Conservation (phyloP, 2,797 vertebrate genomes). For the Atherinosoma microstoma region DNA sequence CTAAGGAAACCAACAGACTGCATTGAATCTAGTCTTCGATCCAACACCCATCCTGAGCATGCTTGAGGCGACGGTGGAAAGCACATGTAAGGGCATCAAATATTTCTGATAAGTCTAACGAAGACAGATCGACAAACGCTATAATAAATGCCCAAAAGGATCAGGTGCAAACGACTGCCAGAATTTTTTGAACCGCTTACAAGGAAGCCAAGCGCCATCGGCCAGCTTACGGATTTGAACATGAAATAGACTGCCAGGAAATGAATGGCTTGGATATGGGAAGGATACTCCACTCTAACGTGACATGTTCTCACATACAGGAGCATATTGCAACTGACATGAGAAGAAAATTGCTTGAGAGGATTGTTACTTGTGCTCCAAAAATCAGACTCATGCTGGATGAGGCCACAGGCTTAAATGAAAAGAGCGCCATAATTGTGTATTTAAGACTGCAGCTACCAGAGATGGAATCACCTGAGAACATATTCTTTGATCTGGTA, state of each 20-base stretch:
- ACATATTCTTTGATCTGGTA: background rate
- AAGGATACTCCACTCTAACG: slow-evolving; percentile 11
- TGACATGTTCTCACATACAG: slow-evolving; percentile 2
- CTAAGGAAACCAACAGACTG: too few species aligned
- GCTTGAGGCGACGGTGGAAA: too few species aligned
- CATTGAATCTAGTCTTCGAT: too few species aligned
- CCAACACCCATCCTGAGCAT: too few species aligned
- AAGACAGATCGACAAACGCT: background rate
- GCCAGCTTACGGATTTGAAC: background rate
- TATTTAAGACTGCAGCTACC: too few species aligned
- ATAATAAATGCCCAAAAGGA: background rate
- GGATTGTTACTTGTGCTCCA: too few species aligned
- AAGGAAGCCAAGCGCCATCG: background rate
- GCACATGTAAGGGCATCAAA: background rate
- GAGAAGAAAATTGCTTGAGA: too few species aligned
- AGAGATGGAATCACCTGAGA: slow-evolving; percentile 2
- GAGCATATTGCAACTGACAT: background rate
- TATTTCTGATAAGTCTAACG: too few species aligned
- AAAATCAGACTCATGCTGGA: background rate
- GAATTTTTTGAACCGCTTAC: background rate
- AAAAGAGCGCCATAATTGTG: too few species aligned
- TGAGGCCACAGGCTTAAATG: too few species aligned
- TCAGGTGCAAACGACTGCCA: background rate
- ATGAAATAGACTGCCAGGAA: slow-evolving; percentile 12
- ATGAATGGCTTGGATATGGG: background rate